Conservation (phyloP, 1,140 invertebrate species). For the Probaryconus sp. region DNA sequence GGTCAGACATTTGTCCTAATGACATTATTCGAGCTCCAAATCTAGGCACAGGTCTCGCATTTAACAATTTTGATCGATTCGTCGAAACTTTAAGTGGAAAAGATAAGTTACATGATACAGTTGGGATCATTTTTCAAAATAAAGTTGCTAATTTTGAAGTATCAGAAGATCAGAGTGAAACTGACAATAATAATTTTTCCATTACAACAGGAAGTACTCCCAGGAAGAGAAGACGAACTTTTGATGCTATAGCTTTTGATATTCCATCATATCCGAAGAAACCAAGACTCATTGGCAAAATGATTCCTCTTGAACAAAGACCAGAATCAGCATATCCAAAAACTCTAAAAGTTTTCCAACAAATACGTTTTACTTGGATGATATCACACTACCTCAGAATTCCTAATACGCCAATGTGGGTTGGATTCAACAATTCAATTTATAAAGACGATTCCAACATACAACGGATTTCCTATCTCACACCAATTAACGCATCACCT, state of each 20-base stretch:
- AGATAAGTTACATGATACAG: constrained; percentile 76
- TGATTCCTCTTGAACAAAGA: constrained; percentile 7
- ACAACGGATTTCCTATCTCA: constrained; percentile 60
- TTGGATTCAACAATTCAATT: constrained; percentile 49
- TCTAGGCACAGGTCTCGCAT: constrained; percentile 63
- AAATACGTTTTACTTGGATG: constrained; percentile 13
- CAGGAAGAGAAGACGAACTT: constrained; percentile 25
- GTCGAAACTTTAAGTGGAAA: constrained; percentile 71
- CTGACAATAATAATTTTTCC: constrained; percentile 45
- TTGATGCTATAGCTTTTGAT: constrained; percentile 24
- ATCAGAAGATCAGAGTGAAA: constrained; percentile 59
- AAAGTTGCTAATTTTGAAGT: constrained; percentile 6
- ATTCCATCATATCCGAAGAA: constrained; percentile 47
- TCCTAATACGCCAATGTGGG: constrained; percentile 52
- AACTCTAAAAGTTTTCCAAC: constrained; percentile 6
- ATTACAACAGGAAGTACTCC: too few relatives aligned
- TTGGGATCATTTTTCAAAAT: constrained; percentile 74
- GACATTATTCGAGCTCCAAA: constrained; percentile 35
- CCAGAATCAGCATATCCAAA: neutral
- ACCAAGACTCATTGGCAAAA: constrained; percentile 40
- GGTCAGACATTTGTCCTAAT: constrained; percentile 48
- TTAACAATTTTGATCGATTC: constrained; percentile 72
- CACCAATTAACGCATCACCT: constrained; percentile 65
- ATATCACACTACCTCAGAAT: constrained; percentile 25
- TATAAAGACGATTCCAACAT: constrained; percentile 17